These are phyloP conservation scores for Cryptoblepharus egeriae DNA, from an alignment of 2,797 vertebrate species.

Conservation along the genomic window DNA sequence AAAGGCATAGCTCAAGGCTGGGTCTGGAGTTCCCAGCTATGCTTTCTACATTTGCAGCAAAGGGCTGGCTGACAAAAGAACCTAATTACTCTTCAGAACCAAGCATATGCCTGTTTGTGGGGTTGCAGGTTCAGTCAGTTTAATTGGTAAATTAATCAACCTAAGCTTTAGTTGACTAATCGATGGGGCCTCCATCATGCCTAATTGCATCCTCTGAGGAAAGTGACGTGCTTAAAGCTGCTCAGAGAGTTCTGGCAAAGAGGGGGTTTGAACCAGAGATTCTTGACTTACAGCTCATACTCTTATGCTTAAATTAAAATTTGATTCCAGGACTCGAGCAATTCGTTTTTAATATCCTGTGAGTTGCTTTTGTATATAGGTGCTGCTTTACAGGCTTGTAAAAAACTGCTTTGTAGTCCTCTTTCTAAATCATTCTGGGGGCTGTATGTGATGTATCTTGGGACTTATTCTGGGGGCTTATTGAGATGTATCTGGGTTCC, in stretches of 20 bases:
- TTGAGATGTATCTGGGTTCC: slow-evolving; percentile 1
- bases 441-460: not conserved
- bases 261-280: not conserved
- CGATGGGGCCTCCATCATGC: not conserved
- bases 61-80: not conserved
- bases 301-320: not conserved
- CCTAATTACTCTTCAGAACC: not conserved
- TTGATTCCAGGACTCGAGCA: not conserved
- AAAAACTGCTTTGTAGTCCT: not conserved
- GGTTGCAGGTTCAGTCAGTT: not conserved
- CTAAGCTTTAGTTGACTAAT: slow-evolving; percentile 5
- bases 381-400: not conserved
- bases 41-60: not conserved
- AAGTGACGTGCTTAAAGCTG: not conserved
- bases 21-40: not conserved
- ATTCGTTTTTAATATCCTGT: slow-evolving; percentile 13
- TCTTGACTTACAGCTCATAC: not conserved
- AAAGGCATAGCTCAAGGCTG: slow-evolving; percentile 13
- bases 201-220: not conserved
- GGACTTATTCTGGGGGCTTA: too few relatives aligned
- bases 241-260: not conserved
- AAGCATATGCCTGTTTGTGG: not conserved
- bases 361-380: not conserved
- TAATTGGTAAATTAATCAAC: slow-evolving; percentile 9
- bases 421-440: not conserved